Evolutionary conservation across 64 coral and sea anemone species (phyloP).

Genomic region (Acropora tenuis): DNA sequence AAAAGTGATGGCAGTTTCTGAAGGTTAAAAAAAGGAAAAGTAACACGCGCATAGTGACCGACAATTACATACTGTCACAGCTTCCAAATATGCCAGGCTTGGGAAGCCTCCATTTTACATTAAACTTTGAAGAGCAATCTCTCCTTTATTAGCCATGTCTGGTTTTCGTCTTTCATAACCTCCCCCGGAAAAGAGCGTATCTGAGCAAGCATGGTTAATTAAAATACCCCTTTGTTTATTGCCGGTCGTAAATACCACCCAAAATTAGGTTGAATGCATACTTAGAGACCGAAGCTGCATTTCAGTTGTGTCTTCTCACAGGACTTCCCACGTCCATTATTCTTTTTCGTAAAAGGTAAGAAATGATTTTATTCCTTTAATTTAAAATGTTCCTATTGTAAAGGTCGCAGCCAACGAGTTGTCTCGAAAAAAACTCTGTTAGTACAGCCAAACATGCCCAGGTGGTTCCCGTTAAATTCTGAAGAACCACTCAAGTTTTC

Average conservation of each 20-base stretch:
- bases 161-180: not conserved
- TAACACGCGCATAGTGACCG: not conserved
- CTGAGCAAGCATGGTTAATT: not conserved
- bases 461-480: not conserved
- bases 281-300: not conserved
- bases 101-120: not conserved
- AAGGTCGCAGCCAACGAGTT: not conserved
- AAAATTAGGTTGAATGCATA: not conserved
- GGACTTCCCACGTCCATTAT: not conserved
- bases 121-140: not conserved
- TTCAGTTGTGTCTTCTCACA: not conserved
- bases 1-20: not conserved
- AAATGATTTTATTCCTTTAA: not conserved
- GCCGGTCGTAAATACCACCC: not conserved
- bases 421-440: not conserved
- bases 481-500: not conserved
- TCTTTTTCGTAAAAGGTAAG: not conserved
- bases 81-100: not conserved
- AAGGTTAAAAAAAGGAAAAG: not conserved
- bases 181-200: not conserved
- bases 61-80: not conserved
- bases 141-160: not conserved
- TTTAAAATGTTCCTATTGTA: not conserved
- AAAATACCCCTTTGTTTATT: not conserved
- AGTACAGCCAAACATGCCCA: not conserved